Conservation (phyloP, 2,797 vertebrate species). For the Chiloscyllium punctatum region DNA sequence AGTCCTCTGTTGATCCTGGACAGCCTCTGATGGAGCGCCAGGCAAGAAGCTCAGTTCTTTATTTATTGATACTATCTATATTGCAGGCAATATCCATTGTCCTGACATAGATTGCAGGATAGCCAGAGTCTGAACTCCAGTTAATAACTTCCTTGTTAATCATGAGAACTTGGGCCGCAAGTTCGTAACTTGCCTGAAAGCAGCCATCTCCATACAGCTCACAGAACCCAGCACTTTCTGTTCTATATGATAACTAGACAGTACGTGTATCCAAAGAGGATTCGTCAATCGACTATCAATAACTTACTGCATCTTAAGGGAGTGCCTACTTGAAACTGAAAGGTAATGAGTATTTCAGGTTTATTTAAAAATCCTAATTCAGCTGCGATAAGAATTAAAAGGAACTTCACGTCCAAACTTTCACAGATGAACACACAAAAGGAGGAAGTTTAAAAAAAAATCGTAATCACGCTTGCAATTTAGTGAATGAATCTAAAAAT, state of each 20-base stretch:
- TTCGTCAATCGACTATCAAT: not conserved
- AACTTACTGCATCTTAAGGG: not conserved
- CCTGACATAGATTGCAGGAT: not conserved
- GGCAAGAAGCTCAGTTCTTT: not conserved
- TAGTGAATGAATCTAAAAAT: not conserved
- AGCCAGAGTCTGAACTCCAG: not conserved
- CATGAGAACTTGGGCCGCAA: not conserved
- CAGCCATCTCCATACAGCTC: not conserved
- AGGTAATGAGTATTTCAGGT: not conserved
- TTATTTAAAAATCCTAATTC: not conserved
- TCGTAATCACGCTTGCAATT: not conserved
- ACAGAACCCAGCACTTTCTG: not conserved
- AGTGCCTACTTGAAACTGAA: not conserved
- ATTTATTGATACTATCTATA: not conserved
- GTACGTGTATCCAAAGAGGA: not conserved
- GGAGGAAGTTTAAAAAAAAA: not conserved
- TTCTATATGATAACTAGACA: not conserved
- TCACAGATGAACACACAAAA: not conserved
- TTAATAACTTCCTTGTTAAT: not conserved
- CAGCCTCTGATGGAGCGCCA: too few species aligned
- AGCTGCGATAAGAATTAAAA: not conserved
- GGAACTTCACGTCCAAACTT: not conserved
- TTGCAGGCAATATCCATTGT: not conserved
- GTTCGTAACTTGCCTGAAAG: not conserved
- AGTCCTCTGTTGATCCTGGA: not conserved